Evolutionary conservation across 2,113 vertebrate genomes (phyloP).

Genomic region (Gorsachius goisagi): DNA sequence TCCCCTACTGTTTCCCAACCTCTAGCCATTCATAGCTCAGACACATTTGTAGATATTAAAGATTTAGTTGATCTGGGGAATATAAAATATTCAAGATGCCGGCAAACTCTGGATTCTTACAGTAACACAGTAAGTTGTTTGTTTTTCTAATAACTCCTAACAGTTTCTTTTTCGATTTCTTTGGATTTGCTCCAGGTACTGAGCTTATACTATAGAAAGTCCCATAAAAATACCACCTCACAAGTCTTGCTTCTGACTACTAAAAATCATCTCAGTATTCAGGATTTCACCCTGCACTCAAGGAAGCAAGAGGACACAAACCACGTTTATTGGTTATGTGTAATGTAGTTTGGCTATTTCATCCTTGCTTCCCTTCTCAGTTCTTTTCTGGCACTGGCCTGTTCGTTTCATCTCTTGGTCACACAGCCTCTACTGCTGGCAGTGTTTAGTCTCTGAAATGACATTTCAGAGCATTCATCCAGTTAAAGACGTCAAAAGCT

Average conservation of each 20-base stretch:
- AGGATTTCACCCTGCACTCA: too few relatives aligned
- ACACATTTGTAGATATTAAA: not conserved
- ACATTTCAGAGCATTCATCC: not conserved
- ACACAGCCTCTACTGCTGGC: not conserved
- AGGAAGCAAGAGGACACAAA: not conserved
- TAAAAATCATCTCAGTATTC: not conserved
- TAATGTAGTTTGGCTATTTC: not conserved
- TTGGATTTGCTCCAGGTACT: not conserved
- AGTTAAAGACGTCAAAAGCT: not conserved
- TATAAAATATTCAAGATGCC: not conserved
- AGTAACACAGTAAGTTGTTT: not conserved
- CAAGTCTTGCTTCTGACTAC: not conserved
- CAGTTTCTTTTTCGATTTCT: not conserved
- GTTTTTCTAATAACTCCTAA: not conserved
- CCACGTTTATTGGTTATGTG: not conserved
- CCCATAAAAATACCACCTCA: not conserved
- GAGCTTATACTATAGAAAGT: not conserved
- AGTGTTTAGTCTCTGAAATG: not conserved
- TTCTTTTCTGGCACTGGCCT: not conserved
- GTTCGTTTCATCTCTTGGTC: not conserved
- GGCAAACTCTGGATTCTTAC: not conserved
- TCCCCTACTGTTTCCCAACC: not conserved
- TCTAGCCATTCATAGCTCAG: not conserved
- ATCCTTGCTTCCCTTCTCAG: not conserved
- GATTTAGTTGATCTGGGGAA: not conserved